Base-by-base conservation (phyloP, 2,113 vertebrate genomes). In the Rissa tridactyla region DNA sequence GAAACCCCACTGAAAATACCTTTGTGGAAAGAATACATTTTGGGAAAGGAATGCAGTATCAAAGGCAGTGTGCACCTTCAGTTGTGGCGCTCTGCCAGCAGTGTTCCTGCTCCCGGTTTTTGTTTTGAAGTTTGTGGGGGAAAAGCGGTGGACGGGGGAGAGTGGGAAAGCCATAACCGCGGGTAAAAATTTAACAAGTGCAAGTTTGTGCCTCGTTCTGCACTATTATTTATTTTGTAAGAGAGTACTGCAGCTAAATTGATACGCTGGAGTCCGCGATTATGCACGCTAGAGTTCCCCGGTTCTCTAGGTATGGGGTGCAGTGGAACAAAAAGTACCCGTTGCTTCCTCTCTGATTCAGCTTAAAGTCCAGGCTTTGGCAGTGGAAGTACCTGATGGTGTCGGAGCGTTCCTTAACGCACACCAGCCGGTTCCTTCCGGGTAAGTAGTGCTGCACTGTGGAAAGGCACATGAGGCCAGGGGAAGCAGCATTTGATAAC, bases 61-160 rank as follows among this genome's bases (percentile, higher is more conserved):
- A 10, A 85, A 30, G 49, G 18, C 19, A 61, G 0, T 2, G 3
- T 8, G 15, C 38, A 27, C 15, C 8, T 66, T 42, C 11, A 9
- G 8, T 13, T 81, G 3, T 0, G 0, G 70, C 44, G 9, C 1
- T 10, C 4, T 64, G 72, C 18, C 18, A 32, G 0, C 2, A 0
- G 13, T 11, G 0, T 15, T 46, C 2, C 12, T 49, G 20, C 4
- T 6, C 7, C 3, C 0, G 55, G 8, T 4, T 49, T 51, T 47
- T 13, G 10, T 47, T 32, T 3, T 44, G 13, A 62, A 4, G 18
- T 15, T 75, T 46, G 9, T 22, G 34, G 30, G 30, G 22, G 7
- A 25, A 38, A 47, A 32, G 23, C 3, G 4, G 38, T 90, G 13
- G n/a, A 17, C 4, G 8, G 2, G 0, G 14, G 9, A 58, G 5